phyloP scores from a whole-genome alignment of 2,888 invertebrate genomes.

The Xestoiulus laeticollis region DNA sequence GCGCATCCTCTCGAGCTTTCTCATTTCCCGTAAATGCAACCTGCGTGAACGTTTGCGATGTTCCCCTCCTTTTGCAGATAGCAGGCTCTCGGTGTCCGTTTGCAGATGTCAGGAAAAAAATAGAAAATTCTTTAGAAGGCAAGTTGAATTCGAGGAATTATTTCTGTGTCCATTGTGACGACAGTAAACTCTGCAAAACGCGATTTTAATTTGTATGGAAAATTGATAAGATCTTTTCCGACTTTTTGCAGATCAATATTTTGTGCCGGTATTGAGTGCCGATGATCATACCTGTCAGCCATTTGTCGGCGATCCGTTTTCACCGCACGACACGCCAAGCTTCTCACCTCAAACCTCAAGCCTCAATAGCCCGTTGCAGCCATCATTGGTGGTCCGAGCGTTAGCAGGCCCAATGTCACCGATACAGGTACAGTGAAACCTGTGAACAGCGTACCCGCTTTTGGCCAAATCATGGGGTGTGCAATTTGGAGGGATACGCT shows the following conservation, averaged over 20 bases:
- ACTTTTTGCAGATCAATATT: constrained; percentile 72
- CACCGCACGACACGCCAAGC: constrained; percentile 65
- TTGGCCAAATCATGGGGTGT: too few relatives aligned
- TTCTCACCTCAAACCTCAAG: not conserved
- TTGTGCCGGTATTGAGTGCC: constrained; percentile 86
- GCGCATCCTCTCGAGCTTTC: not conserved
- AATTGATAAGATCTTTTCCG: not conserved
- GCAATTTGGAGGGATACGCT: too few relatives aligned
- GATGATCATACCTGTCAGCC: constrained; percentile 80
- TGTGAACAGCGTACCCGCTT: too few relatives aligned
- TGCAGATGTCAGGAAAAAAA: not conserved
- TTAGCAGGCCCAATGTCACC: constrained; percentile 92
- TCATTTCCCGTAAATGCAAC: not conserved
- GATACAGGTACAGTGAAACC: constrained; percentile 47
- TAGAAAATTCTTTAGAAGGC: constrained; percentile 5
- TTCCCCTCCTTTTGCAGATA: not conserved
- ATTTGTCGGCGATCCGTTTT: constrained; percentile 80
- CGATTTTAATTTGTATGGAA: not conserved
- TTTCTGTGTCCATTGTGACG: too few relatives aligned
- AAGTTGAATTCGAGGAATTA: not conserved
- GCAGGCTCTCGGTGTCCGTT: constrained; percentile 38
- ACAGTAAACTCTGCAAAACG: too few relatives aligned
- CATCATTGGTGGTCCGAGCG: constrained; percentile 68
- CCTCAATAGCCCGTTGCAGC: constrained; percentile 57
- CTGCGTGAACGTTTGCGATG: not conserved